phyloP scores from a whole-genome alignment of 2,797 vertebrate species.

The Buceros bicornis region DNA sequence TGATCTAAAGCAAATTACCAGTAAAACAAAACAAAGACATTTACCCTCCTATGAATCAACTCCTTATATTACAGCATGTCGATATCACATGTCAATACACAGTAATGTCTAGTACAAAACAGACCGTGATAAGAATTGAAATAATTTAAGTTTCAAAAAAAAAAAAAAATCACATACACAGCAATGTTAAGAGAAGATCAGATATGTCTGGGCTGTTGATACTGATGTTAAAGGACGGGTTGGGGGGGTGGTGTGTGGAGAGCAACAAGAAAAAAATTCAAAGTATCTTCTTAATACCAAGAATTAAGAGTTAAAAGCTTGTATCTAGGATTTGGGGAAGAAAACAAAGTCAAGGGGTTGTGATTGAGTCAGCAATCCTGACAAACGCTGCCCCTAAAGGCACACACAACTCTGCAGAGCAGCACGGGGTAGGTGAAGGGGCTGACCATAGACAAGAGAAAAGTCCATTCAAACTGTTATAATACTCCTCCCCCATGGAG shows the following conservation, averaged over 20 bases:
- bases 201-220: neutral
- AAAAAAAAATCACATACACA: neutral
- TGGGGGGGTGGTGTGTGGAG: rapidly evolving
- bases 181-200: neutral
- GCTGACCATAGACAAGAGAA: neutral
- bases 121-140: neutral
- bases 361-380: neutral
- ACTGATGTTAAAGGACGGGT: neutral
- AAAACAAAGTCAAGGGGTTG: neutral
- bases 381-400: neutral
- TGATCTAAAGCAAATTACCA: neutral
- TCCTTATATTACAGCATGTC: neutral
- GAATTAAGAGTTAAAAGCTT: neutral
- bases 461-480: neutral
- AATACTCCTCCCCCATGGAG: neutral
- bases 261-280: neutral
- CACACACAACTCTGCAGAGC: neutral
- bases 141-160: neutral
- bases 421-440: neutral
- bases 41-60: neutral
- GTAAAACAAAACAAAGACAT: neutral
- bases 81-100: neutral
- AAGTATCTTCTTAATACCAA: neutral
- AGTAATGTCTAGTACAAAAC: neutral
- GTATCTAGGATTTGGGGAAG: neutral